These are phyloP conservation scores for Trichomycterus rosablanca DNA, from an alignment of 2,113 vertebrate species.

Conservation along the genomic window DNA sequence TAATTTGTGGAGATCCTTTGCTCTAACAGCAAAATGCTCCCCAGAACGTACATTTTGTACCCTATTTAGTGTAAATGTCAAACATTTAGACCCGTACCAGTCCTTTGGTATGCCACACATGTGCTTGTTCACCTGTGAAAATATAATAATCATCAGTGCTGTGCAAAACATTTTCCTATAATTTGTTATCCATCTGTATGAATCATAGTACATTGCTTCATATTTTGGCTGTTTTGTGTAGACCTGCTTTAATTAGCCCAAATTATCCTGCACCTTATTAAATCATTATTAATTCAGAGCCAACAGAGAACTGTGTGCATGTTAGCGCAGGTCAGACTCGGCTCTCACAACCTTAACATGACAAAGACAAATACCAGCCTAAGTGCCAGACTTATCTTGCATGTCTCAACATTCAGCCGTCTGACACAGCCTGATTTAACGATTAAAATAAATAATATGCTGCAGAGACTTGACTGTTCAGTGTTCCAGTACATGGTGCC, in stretches of 20 bases:
- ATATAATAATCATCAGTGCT: too few relatives aligned
- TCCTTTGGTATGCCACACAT: too few relatives aligned
- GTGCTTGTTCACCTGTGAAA: too few relatives aligned
- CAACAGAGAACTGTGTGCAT: background rate
- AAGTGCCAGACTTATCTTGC: conserved; percentile 6
- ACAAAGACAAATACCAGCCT: conserved; percentile 10
- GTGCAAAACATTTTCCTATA: too few relatives aligned
- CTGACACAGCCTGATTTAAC: conserved; percentile 15
- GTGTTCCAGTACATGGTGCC: conserved; percentile 7
- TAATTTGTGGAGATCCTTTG: too few relatives aligned
- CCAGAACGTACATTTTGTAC: too few relatives aligned
- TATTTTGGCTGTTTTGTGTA: background rate
- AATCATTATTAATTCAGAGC: background rate
- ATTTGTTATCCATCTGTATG: too few relatives aligned
- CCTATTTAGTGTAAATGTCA: too few relatives aligned
- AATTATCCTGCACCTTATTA: background rate
- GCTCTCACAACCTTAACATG: background rate
- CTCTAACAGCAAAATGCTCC: too few relatives aligned
- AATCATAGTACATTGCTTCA: too few relatives aligned
- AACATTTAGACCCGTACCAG: too few relatives aligned
- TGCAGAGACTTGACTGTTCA: conserved; percentile 4
- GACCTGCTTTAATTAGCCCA: background rate
- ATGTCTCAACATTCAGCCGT: conserved; percentile 26
- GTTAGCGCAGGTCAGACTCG: conserved; percentile 1
- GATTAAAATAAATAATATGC: conserved; percentile 26